phyloP scores from a whole-genome alignment of 2,888 invertebrate genomes.

The Eueremaeus valkanovi region DNA sequence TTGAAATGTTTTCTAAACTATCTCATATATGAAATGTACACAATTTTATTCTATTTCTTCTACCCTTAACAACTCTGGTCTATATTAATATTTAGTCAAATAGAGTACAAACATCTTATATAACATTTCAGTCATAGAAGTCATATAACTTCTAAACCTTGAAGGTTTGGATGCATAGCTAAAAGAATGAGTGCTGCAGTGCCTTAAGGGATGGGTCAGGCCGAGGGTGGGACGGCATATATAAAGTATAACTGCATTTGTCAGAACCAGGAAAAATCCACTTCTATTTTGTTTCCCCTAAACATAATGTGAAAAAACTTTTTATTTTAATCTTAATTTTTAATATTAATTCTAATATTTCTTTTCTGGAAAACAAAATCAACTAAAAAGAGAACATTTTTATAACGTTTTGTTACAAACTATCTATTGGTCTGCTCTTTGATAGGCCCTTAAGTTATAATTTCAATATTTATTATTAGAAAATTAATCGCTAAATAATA shows the following conservation, averaged over 20 bases:
- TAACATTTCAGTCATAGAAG: slow-evolving; percentile 17
- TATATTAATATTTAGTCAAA: not conserved
- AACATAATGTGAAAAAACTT: slow-evolving; percentile 11
- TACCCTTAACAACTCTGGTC: too few relatives aligned
- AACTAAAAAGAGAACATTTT: too few relatives aligned
- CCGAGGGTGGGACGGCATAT: slow-evolving; percentile 26
- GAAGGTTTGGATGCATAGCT: not conserved
- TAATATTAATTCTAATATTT: not conserved
- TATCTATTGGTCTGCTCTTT: too few relatives aligned
- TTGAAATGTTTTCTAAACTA: too few relatives aligned
- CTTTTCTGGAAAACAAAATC: not conserved
- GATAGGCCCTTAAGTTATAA: not conserved
- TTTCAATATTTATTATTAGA: not conserved
- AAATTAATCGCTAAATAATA: not conserved
- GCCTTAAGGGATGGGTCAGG: slow-evolving; percentile 34
- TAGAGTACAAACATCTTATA: slow-evolving; percentile 11
- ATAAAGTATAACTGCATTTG: slow-evolving; percentile 29
- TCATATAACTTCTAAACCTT: not conserved
- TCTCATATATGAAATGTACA: too few relatives aligned
- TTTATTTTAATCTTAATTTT: not conserved
- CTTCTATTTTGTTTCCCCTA: slow-evolving; percentile 22
- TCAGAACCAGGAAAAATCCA: slow-evolving; percentile 30
- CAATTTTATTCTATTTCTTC: too few relatives aligned
- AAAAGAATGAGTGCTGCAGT: not conserved
- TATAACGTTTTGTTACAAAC: too few relatives aligned